Evolutionary conservation across 2,113 vertebrate species (phyloP).

Genomic region (Zapornia atra): DNA sequence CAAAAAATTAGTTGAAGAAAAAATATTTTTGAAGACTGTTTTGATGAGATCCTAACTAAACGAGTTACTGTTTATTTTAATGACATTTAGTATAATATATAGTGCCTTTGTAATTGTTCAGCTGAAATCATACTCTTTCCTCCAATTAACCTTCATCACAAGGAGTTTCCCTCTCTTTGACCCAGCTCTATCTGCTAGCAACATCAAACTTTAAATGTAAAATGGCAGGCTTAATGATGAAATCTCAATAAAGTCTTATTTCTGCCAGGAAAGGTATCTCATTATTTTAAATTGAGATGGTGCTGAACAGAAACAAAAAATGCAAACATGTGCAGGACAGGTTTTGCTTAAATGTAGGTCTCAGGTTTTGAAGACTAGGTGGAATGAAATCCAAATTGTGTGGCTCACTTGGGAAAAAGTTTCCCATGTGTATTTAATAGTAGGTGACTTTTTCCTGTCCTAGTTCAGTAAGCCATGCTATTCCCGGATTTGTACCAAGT

Average conservation of each 20-base stretch:
- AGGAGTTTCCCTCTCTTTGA: neutral
- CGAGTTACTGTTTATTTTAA: neutral
- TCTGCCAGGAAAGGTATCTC: neutral
- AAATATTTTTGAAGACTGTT: neutral
- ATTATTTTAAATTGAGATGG: neutral
- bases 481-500: neutral
- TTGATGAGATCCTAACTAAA: neutral
- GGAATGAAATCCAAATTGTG: neutral
- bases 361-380: neutral
- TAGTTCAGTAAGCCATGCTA: neutral
- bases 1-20: neutral
- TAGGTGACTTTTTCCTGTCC: neutral
- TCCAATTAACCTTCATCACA: neutral
- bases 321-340: neutral
- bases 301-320: neutral
- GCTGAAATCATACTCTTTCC: neutral
- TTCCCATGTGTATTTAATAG: fast-evolving
- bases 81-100: neutral
- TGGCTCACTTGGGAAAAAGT: neutral
- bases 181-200: neutral
- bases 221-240: neutral
- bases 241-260: neutral
- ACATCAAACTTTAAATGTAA: neutral
- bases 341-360: neutral
- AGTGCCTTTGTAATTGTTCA: neutral